These are phyloP conservation scores for Cavia aperea DNA, from an alignment of 2,113 vertebrate species.

Conservation along the genomic window DNA sequence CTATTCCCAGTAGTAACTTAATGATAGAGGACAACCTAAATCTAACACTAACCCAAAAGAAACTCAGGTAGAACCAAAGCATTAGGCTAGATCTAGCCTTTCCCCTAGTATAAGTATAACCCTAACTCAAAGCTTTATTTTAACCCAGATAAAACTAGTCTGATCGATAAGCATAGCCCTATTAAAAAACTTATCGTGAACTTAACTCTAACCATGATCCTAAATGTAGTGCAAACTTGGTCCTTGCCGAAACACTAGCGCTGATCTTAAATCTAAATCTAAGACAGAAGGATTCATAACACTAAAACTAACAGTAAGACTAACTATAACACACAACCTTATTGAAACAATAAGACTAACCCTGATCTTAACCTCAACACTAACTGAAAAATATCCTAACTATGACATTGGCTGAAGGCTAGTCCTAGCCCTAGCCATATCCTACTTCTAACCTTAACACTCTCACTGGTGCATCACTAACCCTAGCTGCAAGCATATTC, in stretches of 20 bases:
- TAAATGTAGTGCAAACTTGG: background rate
- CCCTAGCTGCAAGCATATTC: background rate
- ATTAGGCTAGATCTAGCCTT: background rate
- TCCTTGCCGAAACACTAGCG: background rate
- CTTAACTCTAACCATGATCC: too few species aligned
- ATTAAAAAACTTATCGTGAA: too few species aligned
- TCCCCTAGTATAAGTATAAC: background rate
- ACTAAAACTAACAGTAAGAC: background rate
- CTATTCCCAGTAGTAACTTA: too few species aligned
- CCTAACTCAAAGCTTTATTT: background rate
- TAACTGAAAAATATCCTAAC: background rate
- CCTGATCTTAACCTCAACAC: background rate
- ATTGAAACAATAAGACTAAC: background rate
- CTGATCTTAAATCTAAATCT: background rate
- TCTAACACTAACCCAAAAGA: background rate
- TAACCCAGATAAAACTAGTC: background rate
- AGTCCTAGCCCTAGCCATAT: background rate
- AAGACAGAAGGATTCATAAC: too few species aligned
- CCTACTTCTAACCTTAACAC: background rate
- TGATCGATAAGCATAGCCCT: background rate
- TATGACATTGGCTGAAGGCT: background rate
- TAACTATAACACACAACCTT: background rate
- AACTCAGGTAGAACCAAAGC: too few species aligned
- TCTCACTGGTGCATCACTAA: too few species aligned
- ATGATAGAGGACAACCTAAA: background rate